These are phyloP conservation scores for Stratiomys singularior DNA, from an alignment of 2,888 invertebrate species.

Conservation along the genomic window DNA sequence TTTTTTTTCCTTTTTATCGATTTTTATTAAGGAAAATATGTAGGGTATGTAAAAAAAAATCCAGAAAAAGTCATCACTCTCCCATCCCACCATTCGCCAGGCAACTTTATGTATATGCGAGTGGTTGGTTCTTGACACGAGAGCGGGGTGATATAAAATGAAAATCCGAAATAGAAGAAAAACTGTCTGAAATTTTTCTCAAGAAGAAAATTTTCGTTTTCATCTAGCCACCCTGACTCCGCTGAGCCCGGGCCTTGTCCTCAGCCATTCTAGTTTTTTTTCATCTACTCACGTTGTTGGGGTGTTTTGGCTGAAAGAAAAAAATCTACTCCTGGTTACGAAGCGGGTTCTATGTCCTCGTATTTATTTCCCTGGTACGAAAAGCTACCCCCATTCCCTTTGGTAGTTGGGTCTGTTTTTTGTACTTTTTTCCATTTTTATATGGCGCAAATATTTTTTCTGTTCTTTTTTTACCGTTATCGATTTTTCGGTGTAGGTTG, in stretches of 20 bases:
- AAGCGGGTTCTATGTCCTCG: constrained; percentile 25
- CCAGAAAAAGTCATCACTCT: not conserved
- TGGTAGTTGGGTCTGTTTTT: constrained; percentile 12
- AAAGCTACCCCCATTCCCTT: constrained; percentile 15
- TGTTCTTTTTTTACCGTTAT: constrained; percentile 31
- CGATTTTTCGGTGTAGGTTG: constrained; percentile 25
- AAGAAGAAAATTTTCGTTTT: constrained; percentile 49
- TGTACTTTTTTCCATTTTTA: constrained; percentile 37
- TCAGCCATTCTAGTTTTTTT: not conserved
- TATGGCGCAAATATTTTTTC: constrained; percentile 30
- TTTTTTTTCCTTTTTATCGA: constrained; percentile 16
- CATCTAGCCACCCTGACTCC: not conserved
- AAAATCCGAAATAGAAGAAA: constrained; percentile 48
- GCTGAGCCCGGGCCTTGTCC: not conserved
- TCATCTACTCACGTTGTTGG: not conserved
- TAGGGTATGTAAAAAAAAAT: constrained; percentile 3
- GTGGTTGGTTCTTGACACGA: not conserved
- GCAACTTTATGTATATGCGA: not conserved
- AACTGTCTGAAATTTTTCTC: constrained; percentile 47
- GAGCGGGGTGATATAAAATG: constrained; percentile 26
- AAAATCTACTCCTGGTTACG: constrained; percentile 27
- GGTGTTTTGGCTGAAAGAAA: constrained; percentile 31
- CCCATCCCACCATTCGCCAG: not conserved
- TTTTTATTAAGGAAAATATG: constrained; percentile 15
- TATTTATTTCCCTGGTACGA: constrained; percentile 30